Percentiles rank a stretch among this genome's conserved stretches.
Evolutionary conservation across 2,113 vertebrate species (phyloP).

Genomic region (Pristiophorus japonicus): DNA sequence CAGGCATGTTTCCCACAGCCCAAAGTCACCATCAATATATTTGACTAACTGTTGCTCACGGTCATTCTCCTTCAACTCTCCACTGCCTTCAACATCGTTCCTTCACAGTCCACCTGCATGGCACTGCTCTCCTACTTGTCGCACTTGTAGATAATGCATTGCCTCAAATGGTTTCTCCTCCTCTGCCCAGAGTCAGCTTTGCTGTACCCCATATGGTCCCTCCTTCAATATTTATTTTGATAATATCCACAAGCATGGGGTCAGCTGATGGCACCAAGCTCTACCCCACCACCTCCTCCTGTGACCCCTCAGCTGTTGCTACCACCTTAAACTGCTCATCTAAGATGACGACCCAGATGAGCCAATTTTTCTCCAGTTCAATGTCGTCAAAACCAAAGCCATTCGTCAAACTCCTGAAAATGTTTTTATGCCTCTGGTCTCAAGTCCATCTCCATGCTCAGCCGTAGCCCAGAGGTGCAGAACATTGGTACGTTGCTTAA

Average conservation of each 20-base stretch:
- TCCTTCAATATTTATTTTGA: not conserved
- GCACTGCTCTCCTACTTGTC: not conserved
- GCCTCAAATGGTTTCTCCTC: not conserved
- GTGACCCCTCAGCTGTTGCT: not conserved
- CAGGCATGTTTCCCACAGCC: too few relatives aligned
- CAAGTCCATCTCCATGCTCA: not conserved
- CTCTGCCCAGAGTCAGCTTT: not conserved
- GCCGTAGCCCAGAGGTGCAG: not conserved
- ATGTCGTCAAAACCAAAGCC: not conserved
- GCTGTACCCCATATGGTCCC: not conserved
- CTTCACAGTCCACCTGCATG: not conserved
- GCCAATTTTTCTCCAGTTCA: not conserved
- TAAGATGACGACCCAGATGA: not conserved
- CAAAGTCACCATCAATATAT: not conserved
- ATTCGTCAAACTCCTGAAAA: not conserved
- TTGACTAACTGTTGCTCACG: not conserved
- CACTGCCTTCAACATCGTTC: not conserved
- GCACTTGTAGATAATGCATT: not conserved
- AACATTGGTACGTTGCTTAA: too few relatives aligned
- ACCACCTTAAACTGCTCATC: not conserved
- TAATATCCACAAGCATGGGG: not conserved
- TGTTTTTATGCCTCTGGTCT: not conserved
- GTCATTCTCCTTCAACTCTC: not conserved
- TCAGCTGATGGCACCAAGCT: not conserved
- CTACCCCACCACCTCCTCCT: not conserved